A percentile compares a stretch with the other conserved stretches of the same genome.
These are phyloP conservation scores for Ceratina calcarata DNA, from an alignment of 1,140 invertebrate species.

Conservation along the genomic window DNA sequence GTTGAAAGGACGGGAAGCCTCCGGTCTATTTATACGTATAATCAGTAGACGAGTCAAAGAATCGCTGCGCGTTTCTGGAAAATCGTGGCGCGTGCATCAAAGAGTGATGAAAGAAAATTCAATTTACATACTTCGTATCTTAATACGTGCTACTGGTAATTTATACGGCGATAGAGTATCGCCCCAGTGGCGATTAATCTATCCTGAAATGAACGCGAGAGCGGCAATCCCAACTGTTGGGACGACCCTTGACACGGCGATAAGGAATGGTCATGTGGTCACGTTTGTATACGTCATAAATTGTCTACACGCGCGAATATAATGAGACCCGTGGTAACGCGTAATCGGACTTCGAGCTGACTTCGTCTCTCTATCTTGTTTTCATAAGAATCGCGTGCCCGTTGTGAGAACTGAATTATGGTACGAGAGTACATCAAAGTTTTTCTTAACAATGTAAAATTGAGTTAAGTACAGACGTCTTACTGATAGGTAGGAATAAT, in stretches of 20 bases:
- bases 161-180: slow-evolving; percentile 45
- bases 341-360: slow-evolving; percentile 29
- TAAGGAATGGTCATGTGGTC: slow-evolving; percentile 44
- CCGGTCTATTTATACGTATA: no score
- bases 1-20: no score
- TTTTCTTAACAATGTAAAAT: no score
- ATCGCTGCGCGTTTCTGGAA: not conserved
- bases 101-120: slow-evolving; percentile 25
- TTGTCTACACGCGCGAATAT: slow-evolving; percentile 43
- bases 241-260: slow-evolving; percentile 46
- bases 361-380: slow-evolving; percentile 20
- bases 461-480: no score
- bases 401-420: not conserved
- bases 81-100: not conserved
- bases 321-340: slow-evolving; percentile 34
- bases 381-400: not conserved
- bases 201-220: slow-evolving; percentile 14
- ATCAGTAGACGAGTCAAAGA: not conserved
- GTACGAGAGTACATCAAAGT: no score
- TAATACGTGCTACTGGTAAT: slow-evolving; percentile 33
- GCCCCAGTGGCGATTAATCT: slow-evolving; percentile 32
- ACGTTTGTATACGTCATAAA: slow-evolving; percentile 39
- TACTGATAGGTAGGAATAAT: no score
- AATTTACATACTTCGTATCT: slow-evolving; percentile 37
- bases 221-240: slow-evolving; percentile 14